These are phyloP conservation scores for Lasaia peninsularis DNA, from an alignment of 1,140 invertebrate species.

Conservation along the genomic window DNA sequence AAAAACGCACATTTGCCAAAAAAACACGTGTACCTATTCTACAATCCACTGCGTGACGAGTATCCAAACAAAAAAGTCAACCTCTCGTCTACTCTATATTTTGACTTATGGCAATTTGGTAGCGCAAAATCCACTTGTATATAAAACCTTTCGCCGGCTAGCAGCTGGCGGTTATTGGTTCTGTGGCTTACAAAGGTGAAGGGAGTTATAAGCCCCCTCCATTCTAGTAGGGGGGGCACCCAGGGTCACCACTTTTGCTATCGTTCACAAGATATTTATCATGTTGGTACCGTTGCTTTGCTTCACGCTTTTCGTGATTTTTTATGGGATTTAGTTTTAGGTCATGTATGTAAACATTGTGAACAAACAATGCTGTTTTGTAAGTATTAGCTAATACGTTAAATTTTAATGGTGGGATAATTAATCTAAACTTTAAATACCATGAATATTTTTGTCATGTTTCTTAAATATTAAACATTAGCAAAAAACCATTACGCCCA, in stretches of 20 bases:
- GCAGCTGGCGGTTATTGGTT: conserved; percentile 66
- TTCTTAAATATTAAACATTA: no score
- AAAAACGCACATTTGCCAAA: conserved; percentile 50
- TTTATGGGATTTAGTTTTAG: conserved; percentile 9
- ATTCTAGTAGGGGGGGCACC: conserved; percentile 36
- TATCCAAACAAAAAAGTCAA: conserved; percentile 44
- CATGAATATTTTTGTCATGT: no score
- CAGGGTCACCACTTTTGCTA: conserved; percentile 75
- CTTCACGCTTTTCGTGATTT: conserved; percentile 4
- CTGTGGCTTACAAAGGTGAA: conserved; percentile 58
- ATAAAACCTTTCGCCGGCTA: conserved; percentile 77
- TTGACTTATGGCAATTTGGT: conserved; percentile 76
- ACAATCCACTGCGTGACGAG: conserved; percentile 34
- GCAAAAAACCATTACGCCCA: no score
- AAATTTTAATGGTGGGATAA: background rate
- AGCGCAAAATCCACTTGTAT: conserved; percentile 74
- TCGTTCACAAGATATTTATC: conserved; percentile 56
- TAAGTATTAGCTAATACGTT: background rate
- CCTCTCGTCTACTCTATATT: conserved; percentile 77
- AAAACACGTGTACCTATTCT: conserved; percentile 34
- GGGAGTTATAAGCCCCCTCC: conserved; percentile 67
- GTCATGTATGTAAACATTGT: background rate
- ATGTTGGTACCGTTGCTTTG: conserved; percentile 41
- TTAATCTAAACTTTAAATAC: no score
- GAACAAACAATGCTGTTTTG: conserved; percentile 2